Conservation (phyloP, 2,888 invertebrate species). For the Thelaira solivaga region DNA sequence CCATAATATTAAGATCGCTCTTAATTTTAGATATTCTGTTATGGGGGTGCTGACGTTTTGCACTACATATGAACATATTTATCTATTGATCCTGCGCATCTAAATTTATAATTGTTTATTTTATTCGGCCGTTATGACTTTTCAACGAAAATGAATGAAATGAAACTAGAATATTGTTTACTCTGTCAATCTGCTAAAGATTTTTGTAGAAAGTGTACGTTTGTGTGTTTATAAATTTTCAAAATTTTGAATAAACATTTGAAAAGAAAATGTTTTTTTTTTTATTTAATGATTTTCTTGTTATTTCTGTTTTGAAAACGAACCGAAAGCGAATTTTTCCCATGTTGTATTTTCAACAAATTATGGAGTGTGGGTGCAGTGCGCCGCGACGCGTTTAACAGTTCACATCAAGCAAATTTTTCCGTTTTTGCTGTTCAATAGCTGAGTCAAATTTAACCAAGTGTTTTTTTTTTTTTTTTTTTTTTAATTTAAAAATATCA, state of each 20-base stretch:
- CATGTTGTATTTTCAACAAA: constrained; percentile 65
- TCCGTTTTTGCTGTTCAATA: constrained; percentile 36
- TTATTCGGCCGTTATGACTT: constrained; percentile 42
- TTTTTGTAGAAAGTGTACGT: background rate
- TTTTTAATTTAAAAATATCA: too few relatives aligned
- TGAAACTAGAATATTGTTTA: constrained; percentile 25
- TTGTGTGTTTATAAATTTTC: constrained; percentile 14
- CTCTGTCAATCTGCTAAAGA: constrained; percentile 43
- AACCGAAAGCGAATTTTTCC: constrained; percentile 35
- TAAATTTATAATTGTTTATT: constrained; percentile 54
- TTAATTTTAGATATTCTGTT: constrained; percentile 36
- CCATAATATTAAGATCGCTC: constrained; percentile 49
- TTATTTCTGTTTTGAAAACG: constrained; percentile 17
- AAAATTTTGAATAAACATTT: constrained; percentile 55
- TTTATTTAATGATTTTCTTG: constrained; percentile 25
- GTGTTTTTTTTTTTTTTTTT: constrained; percentile 12
- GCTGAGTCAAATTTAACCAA: constrained; percentile 17
- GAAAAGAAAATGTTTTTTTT: constrained; percentile 35
- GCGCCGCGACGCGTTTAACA: constrained; percentile 73
- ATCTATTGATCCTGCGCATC: constrained; percentile 60
- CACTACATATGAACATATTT: too few relatives aligned
- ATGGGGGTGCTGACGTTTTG: constrained; percentile 59
- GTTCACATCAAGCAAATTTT: constrained; percentile 61
- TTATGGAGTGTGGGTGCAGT: constrained; percentile 78
- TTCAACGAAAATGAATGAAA: constrained; percentile 32